Conservation (phyloP, 1,140 invertebrate genomes). For the Pseudomyrmex cubaensis region DNA sequence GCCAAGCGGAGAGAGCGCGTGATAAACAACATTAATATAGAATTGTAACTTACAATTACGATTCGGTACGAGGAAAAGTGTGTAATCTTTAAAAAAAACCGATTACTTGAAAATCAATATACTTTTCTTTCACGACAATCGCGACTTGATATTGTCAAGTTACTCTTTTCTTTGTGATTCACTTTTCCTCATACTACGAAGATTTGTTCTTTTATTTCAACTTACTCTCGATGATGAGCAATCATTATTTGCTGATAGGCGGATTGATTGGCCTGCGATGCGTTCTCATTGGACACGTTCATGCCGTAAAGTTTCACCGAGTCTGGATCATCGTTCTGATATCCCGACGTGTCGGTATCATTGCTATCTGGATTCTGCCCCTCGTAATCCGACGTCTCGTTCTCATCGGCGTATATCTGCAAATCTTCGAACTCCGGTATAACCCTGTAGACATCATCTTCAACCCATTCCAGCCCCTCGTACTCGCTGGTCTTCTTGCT, state of each 20-base stretch:
- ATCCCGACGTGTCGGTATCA: conserved; percentile 73
- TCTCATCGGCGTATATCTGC: conserved; percentile 64
- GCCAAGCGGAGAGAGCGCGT: conserved; percentile 55
- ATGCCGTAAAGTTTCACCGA: conserved; percentile 22
- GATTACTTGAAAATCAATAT: neutral
- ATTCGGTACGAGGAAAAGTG: neutral
- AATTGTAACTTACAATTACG: neutral
- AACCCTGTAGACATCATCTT: conserved; percentile 83
- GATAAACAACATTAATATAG: conserved; percentile 52
- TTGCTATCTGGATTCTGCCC: conserved; percentile 43
- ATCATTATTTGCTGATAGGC: conserved; percentile 75
- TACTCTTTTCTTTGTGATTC: neutral
- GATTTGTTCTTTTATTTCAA: conserved; percentile 10
- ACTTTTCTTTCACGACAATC: neutral
- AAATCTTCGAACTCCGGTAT: conserved; percentile 75
- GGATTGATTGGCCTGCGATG: conserved; percentile 73
- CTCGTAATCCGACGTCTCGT: conserved; percentile 64
- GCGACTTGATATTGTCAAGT: neutral
- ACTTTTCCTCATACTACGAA: neutral
- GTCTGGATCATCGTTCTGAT: conserved; percentile 73
- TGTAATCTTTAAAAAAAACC: neutral
- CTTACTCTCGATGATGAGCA: conserved; percentile 80
- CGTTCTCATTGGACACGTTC: conserved; percentile 46
- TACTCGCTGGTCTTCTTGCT: conserved; percentile 73
- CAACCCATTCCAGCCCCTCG: conserved; percentile 83